Conservation (phyloP, 2,797 vertebrate genomes). For the Antennarius maculatus region DNA sequence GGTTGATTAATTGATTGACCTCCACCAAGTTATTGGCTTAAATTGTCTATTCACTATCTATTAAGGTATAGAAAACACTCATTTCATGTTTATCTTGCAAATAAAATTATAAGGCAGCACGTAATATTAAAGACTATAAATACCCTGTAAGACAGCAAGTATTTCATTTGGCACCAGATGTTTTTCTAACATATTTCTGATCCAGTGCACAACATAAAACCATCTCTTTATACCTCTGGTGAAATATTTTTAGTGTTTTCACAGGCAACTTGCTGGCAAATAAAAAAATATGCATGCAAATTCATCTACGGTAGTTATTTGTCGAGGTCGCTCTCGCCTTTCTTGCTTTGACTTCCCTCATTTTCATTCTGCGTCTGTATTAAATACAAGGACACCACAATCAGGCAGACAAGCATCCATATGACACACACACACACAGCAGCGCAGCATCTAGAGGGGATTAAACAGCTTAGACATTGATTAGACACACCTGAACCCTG, state of each 20-base stretch:
- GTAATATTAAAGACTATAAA: too few relatives aligned
- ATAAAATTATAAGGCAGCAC: too few relatives aligned
- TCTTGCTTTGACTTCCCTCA: slow-evolving; percentile 36
- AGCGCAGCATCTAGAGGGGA: slow-evolving; percentile 48
- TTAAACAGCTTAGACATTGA: slow-evolving; percentile 70
- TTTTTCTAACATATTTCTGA: too few relatives aligned
- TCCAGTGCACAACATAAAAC: too few relatives aligned
- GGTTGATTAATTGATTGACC: too few relatives aligned
- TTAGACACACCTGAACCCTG: slow-evolving; percentile 66
- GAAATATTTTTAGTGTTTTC: slow-evolving; percentile 19
- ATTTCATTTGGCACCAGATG: too few relatives aligned
- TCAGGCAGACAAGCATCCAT: slow-evolving; percentile 30
- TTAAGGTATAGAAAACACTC: too few relatives aligned
- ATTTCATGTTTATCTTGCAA: too few relatives aligned
- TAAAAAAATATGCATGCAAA: slow-evolving; percentile 27
- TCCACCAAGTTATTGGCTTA: too few relatives aligned
- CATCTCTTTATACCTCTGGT: background rate
- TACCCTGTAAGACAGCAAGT: too few relatives aligned
- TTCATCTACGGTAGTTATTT: slow-evolving; percentile 19
- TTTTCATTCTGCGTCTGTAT: slow-evolving; percentile 52
- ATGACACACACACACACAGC: slow-evolving; percentile 19
- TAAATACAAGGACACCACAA: slow-evolving; percentile 51
- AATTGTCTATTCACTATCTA: too few relatives aligned
- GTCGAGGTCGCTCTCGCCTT: slow-evolving; percentile 23
- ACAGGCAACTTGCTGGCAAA: slow-evolving; percentile 26